phyloP scores from a whole-genome alignment of 2,888 invertebrate genomes.

The Tetragonula carbonaria region DNA sequence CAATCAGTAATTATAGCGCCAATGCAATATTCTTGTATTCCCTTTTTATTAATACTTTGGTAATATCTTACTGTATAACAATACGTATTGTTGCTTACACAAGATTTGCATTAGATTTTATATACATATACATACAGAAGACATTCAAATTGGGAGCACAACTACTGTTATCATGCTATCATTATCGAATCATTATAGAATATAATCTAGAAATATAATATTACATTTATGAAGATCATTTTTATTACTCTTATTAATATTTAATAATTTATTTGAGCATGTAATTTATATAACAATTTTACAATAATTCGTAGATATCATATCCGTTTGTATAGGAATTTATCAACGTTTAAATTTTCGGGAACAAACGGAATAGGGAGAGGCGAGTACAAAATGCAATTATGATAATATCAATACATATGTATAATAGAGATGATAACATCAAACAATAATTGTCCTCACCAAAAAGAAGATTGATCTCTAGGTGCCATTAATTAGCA shows the following conservation, averaged over 20 bases:
- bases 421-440: conserved; percentile 36
- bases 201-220: conserved; percentile 53
- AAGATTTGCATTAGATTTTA: conserved; percentile 69
- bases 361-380: background rate
- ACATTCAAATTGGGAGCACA: conserved; percentile 67
- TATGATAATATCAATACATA: background rate
- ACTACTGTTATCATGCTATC: conserved; percentile 66
- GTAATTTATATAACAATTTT: background rate
- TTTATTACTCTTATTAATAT: background rate
- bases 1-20: background rate
- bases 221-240: conserved; percentile 53
- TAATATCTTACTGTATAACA: conserved; percentile 51
- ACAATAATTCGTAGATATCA: background rate
- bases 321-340: background rate
- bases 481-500: conserved; percentile 28
- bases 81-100: conserved; percentile 27
- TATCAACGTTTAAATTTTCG: background rate
- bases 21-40: background rate
- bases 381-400: background rate
- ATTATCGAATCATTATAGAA: conserved; percentile 51
- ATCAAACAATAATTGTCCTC: conserved; percentile 62
- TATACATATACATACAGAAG: conserved; percentile 79
- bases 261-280: conserved; percentile 17
- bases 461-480: conserved; percentile 47
- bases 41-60: conserved; percentile 6